Evolutionary conservation across 2,113 vertebrate species (phyloP).

Genomic region (Malurus elegans): DNA sequence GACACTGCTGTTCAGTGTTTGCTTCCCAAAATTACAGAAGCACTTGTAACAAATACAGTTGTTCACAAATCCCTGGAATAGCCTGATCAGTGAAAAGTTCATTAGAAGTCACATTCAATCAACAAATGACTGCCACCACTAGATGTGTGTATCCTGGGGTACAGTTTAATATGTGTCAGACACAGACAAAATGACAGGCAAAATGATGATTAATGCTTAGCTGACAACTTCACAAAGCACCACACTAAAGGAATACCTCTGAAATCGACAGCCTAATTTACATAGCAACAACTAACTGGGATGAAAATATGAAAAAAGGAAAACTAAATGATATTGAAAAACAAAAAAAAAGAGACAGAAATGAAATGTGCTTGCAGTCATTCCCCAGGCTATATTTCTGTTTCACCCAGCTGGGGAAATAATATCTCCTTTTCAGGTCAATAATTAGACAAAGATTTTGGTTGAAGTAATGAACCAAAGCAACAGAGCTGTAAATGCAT

Average conservation of each 20-base stretch:
- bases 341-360: not conserved
- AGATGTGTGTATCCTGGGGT: conserved; percentile 22
- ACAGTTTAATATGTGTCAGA: not conserved
- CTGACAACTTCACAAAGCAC: not conserved
- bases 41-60: not conserved
- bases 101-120: conserved; percentile 48
- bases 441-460: not conserved
- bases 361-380: not conserved
- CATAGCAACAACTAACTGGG: not conserved
- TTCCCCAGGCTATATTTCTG: not conserved
- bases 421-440: not conserved
- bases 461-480: not conserved
- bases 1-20: not conserved
- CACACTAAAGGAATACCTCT: not conserved
- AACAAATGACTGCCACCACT: not conserved
- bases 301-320: not conserved
- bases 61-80: not conserved
- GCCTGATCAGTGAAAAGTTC: conserved; percentile 24
- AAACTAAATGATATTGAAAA: not conserved
- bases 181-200: not conserved
- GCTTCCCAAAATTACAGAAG: not conserved
- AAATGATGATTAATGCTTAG: conserved; percentile 31
- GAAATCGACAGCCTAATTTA: not conserved
- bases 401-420: not conserved
- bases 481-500: not conserved